Conservation (phyloP, 2,797 vertebrate genomes). For the Myotis pilosus region DNA sequence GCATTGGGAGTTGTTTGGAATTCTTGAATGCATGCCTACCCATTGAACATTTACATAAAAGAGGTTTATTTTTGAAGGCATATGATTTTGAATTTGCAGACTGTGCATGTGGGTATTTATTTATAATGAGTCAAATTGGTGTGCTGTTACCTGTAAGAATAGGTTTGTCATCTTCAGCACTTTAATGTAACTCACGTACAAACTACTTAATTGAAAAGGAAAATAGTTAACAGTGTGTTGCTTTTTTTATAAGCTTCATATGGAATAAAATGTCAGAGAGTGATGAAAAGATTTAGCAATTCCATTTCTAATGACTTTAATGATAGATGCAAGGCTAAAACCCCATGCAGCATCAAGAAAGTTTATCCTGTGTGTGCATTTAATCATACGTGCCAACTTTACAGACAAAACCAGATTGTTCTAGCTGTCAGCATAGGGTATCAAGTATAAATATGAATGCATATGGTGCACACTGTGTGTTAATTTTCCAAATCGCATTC, state of each 20-base stretch:
- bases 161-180: slow-evolving; percentile 65
- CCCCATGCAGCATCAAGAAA: slow-evolving; percentile 66
- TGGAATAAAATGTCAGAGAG: slow-evolving; percentile 62
- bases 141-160: slow-evolving; percentile 52
- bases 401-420: slow-evolving; percentile 72
- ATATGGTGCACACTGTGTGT: slow-evolving; percentile 47
- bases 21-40: slow-evolving; percentile 46
- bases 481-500: slow-evolving; percentile 55
- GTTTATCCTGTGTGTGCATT: slow-evolving; percentile 57
- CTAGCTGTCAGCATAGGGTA: slow-evolving; percentile 73
- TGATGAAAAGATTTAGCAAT: slow-evolving; percentile 66
- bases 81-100: slow-evolving; percentile 55
- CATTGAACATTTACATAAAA: slow-evolving; percentile 54
- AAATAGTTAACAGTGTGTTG: slow-evolving; percentile 66
- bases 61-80: slow-evolving; percentile 37
- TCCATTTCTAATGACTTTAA: slow-evolving; percentile 71
- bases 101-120: neutral
- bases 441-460: slow-evolving; percentile 67
- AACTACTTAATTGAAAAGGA: slow-evolving; percentile 72
- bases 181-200: slow-evolving; percentile 65
- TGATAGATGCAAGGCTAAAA: slow-evolving; percentile 68
- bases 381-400: slow-evolving; percentile 73
- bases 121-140: slow-evolving; percentile 61
- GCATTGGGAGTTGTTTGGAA: slow-evolving; percentile 11
- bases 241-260: slow-evolving; percentile 64